Evolutionary conservation across 1,140 invertebrate species (phyloP).

Genomic region (Leptinotarsa defecta): DNA sequence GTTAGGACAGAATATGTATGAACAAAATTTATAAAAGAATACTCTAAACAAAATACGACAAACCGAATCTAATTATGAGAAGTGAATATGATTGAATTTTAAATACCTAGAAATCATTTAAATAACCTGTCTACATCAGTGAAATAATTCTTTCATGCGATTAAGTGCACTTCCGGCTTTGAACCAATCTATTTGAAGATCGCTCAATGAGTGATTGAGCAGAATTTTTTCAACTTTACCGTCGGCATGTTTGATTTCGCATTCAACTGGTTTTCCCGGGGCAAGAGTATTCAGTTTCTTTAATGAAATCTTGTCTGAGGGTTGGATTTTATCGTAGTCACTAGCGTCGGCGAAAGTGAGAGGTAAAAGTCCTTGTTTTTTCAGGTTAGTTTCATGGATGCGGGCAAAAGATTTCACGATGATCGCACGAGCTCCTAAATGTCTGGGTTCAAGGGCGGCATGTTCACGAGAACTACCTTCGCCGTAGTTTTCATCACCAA

Average conservation of each 20-base stretch:
- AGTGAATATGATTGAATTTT: not conserved
- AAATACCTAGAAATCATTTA: not conserved
- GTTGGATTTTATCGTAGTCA: constrained; percentile 98
- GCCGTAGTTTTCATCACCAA: constrained; percentile 99
- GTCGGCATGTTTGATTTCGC: constrained; percentile 90
- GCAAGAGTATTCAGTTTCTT: constrained; percentile 81
- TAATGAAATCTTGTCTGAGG: constrained; percentile 91
- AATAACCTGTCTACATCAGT: not conserved
- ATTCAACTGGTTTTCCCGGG: constrained; percentile 91
- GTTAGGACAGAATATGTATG: too few relatives aligned
- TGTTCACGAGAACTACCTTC: constrained; percentile 92
- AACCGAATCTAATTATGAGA: not conserved
- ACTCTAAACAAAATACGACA: not conserved
- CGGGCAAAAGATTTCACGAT: constrained; percentile 99
- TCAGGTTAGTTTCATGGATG: constrained; percentile 99
- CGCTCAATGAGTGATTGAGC: constrained; percentile 96
- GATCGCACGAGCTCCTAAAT: constrained; percentile 90
- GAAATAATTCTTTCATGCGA: constrained; percentile 84
- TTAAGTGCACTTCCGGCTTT: constrained; percentile 98
- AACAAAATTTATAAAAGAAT: not conserved
- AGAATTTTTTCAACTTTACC: constrained; percentile 84
- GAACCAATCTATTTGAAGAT: constrained; percentile 98
- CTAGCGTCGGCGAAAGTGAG: constrained; percentile 91
- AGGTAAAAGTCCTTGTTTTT: constrained; percentile 97
- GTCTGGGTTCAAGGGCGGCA: constrained; percentile 94